Base-by-base conservation (phyloP, 2,797 vertebrate species). In the Fratercula arctica region DNA sequence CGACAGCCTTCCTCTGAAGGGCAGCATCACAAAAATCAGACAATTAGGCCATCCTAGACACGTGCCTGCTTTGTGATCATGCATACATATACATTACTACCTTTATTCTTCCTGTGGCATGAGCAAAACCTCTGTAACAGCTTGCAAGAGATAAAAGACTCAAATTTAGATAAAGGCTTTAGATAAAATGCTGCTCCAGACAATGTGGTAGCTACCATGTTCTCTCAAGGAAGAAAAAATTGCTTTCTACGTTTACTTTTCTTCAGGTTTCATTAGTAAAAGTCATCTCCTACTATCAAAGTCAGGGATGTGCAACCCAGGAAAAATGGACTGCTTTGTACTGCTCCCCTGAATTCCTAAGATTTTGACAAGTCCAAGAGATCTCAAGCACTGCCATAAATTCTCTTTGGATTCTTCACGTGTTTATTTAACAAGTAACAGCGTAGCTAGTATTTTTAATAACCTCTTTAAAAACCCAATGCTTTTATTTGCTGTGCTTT, bases 361-460 rank as follows among this genome's bases (percentile, higher is more conserved):
- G 7, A 53, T 66, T 89, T 73, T 89, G 87, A 85, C 75, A 91
- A 54, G 59, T 41, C 74, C 70, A 89, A 91, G 87, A 96, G 74
- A 78, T 76, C 67, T 91, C 70, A 72, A 91, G 81, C 67, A 41
- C 63, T 26, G 67, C 43, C 37, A 37, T n/a, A 91, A 91, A 82
- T 56, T 46, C 60, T 57, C 29, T 51, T 73, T 29, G 66, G 57
- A 87, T 85, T 78, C 67, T 90, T 39, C 33, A 16, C 2, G 3
- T 74, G 85, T 76, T 94, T 93, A 68, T 64, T 81, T 37, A 39
- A 41, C 48, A 74, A 74, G 70, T 13, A 74, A 66, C n/a, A 53
- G 53, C 3, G 1, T 2, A 21, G 53, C 39, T 67, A 59, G 39
- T 84, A 63, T 56, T 86, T 87, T 63, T 61, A 90, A 89, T 63